Evolutionary conservation across 2,113 vertebrate species (phyloP), one percentile per base, ranked within the genome.

Genomic region (Arizona elegans): DNA sequence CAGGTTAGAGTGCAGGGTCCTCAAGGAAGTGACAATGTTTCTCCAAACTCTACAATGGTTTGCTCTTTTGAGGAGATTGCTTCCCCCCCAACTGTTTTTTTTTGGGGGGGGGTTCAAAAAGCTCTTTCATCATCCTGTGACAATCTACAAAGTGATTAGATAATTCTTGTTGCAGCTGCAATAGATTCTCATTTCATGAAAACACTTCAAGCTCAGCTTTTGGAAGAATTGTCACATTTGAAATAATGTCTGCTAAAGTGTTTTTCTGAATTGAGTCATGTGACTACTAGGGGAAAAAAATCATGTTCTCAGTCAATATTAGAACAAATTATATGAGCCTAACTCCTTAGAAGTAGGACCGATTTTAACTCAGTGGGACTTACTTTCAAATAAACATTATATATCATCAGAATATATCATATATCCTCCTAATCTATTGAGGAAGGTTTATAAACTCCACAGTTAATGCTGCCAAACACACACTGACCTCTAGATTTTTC

Each of bases 401-500:
- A 19, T 58, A 92, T 54, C 53, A 89, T 81, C 81, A 54, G 55
- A 12, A 26, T 86, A 53, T 90, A 65, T 94, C 94, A 75, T 13
- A 10, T 95, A 92, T 93, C 88, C 96, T 95, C 96, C 94, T 96
- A 92, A 75, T 90, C 93, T 90, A 89, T 86, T 0, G 55, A 97
- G 95, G 95, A 29, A 92, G 93, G 96, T 96, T 93, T 90, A 96
- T 94, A 90, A 93, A 92, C 86, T 87, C 94, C 5, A 65, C 94
- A 3, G 56, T 95, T 94, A 92, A 96, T 90, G 91, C 97, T 98
- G 96, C 97, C 96, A 94, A 94, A 97, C 93, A 97, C 92, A 97
- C 12, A 55, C 95, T 97, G 96, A 96, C 94, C 96, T 98, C 96
- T 94, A 93, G 94, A 90, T 3, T 0, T 50, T 38, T 91, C 88